Conservation (phyloP, 1,140 invertebrate genomes). For the Calosoma granatense region DNA sequence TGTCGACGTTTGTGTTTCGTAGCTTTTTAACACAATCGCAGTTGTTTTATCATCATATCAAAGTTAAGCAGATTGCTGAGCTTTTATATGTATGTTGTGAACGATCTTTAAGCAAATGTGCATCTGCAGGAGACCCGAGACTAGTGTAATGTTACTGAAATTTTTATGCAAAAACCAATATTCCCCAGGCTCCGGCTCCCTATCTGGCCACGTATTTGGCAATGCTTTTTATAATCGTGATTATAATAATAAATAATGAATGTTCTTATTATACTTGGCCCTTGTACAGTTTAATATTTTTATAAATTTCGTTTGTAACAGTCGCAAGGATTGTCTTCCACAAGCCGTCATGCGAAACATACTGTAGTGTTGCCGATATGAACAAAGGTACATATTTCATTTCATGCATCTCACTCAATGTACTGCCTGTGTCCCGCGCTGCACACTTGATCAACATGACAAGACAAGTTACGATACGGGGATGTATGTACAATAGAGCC, state of each 20-base stretch:
- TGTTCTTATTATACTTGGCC: constrained; percentile 29
- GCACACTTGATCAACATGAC: neutral
- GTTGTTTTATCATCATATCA: constrained; percentile 5
- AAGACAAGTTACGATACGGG: neutral
- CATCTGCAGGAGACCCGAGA: neutral
- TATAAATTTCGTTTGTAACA: constrained; percentile 33
- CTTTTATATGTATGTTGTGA: constrained; percentile 1
- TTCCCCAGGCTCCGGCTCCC: neutral
- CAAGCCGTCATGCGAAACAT: constrained; percentile 26
- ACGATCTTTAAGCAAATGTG: constrained; percentile 3
- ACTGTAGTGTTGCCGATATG: constrained; percentile 31
- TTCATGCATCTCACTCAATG: neutral
- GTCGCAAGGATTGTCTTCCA: constrained; percentile 35
- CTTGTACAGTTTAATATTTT: constrained; percentile 37
- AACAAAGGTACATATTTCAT: constrained; percentile 34
- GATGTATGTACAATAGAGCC: neutral
- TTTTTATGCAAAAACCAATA: constrained; percentile 27
- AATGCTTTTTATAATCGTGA: constrained; percentile 34
- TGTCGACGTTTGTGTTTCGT: too few relatives aligned
- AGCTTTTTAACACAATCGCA: constrained; percentile 5
- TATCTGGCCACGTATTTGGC: constrained; percentile 13
- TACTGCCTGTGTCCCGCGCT: neutral
- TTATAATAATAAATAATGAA: constrained; percentile 23
- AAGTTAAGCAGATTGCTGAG: neutral
- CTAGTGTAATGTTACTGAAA: neutral